Evolutionary conservation across 2,113 vertebrate genomes (phyloP), one percentile per base, ranked within the genome.

Genomic region (Hippocampus barbouri): DNA sequence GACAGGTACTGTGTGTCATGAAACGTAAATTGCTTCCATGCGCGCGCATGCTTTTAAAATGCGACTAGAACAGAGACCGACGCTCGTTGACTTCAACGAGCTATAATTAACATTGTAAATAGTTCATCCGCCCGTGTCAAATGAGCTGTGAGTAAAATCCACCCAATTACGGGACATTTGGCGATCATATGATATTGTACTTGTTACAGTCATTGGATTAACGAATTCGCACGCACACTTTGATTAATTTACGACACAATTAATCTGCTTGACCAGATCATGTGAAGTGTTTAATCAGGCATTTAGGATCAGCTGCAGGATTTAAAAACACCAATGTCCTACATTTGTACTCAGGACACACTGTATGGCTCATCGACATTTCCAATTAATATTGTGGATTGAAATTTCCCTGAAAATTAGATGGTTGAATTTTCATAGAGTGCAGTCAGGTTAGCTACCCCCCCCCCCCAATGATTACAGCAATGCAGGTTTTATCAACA

Each of bases 1-100:
- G 92, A 94, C 72, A 90, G 93, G 93, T 94, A 68, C 89, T 69
- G 84, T 76, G 23, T 15, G 14, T 23, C 27, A 43, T 5, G 7
- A 11, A 69, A 68, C 70, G 43, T n/a, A n/a, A 21, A n/a, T 65
- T 65, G 40, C 62, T 21, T 4, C 21, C 14, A 40, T 16, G 61
- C 61, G 60, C 60, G 54, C 54, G 21, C 8, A 10, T 12, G 21
- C 10, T n/a, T 56, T 56, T 23, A 8, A 15, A 27, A 16, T 45
- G 10, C 12, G 43, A 45, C 43, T 14, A 4, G 43, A 45, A 14
- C 43, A 12, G 10, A 45, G 14, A 38, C 34, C 34, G 34, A 38
- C 34, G 34, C 5, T 1, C 34, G 34, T 1, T 38, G 34, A 38
- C 34, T 38, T 38, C 34, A 38, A 38, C 34, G 34, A 38, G 34